These are phyloP conservation scores for Caranx melampygus DNA, from an alignment of 2,113 vertebrate species.

Conservation along the genomic window DNA sequence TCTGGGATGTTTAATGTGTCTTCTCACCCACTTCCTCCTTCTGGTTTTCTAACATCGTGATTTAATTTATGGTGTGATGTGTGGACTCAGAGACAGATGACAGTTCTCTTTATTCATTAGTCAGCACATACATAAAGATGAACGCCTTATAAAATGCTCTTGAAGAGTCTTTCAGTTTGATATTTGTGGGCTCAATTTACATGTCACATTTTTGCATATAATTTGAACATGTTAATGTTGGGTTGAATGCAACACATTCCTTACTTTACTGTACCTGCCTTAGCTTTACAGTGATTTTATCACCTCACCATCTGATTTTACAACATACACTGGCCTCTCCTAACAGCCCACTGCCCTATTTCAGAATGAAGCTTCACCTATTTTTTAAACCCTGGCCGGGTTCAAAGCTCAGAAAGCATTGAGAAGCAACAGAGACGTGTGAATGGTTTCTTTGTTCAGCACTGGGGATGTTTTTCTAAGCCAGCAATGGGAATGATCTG, in stretches of 20 bases:
- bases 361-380: background rate
- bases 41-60: background rate
- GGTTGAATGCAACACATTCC: background rate
- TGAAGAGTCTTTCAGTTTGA: too few species aligned
- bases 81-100: background rate
- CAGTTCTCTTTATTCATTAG: background rate
- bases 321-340: background rate
- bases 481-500: accelerated
- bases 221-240: background rate
- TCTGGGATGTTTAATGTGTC: background rate
- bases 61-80: background rate
- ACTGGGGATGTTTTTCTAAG: background rate
- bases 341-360: background rate
- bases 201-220: background rate
- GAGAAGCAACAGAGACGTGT: slow-evolving; percentile 17
- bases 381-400: background rate
- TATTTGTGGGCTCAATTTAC: background rate
- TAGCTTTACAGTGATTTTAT: background rate
- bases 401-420: slow-evolving; percentile 36
- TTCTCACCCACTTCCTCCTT: background rate
- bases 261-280: background rate
- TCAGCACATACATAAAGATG: too few species aligned
- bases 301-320: background rate
- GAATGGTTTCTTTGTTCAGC: slow-evolving; percentile 57
- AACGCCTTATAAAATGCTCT: too few species aligned